Percentiles rank a stretch among this genome's conserved stretches.
phyloP scores from a whole-genome alignment of 2,888 invertebrate species.

The Homarus gammarus region DNA sequence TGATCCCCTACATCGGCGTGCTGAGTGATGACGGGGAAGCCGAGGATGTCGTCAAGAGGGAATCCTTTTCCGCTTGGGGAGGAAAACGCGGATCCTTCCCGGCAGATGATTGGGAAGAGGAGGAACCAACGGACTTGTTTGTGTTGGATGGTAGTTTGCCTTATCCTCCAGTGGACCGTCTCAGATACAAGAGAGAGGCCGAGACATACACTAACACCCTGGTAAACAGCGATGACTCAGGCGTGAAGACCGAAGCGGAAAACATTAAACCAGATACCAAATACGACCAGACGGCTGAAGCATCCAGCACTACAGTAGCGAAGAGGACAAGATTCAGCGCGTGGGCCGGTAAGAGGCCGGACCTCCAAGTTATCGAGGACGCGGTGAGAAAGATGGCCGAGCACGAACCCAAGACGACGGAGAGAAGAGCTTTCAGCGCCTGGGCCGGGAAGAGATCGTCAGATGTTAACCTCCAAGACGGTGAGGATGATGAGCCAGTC shows the following conservation, averaged over 20 bases:
- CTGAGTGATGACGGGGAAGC: not conserved
- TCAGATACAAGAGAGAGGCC: not conserved
- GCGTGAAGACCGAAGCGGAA: not conserved
- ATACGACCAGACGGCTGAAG: not conserved
- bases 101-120: not conserved
- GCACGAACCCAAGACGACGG: not conserved
- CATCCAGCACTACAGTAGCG: not conserved
- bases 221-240: not conserved
- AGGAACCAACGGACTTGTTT: not conserved
- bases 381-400: not conserved
- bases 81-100: not conserved
- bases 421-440: constrained; percentile 53
- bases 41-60: not conserved
- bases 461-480: not conserved
- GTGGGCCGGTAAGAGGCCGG: constrained; percentile 41
- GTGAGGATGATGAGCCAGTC: not conserved
- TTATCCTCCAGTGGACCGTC: too few relatives aligned
- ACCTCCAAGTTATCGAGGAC: not conserved
- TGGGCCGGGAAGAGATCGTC: constrained; percentile 63
- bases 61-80: not conserved
- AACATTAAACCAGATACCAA: not conserved
- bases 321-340: constrained; percentile 47
- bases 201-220: not conserved
- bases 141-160: not conserved
- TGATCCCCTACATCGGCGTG: not conserved